Conservation (phyloP, 2,113 vertebrate genomes). For the Erythrolamprus reginae region DNA sequence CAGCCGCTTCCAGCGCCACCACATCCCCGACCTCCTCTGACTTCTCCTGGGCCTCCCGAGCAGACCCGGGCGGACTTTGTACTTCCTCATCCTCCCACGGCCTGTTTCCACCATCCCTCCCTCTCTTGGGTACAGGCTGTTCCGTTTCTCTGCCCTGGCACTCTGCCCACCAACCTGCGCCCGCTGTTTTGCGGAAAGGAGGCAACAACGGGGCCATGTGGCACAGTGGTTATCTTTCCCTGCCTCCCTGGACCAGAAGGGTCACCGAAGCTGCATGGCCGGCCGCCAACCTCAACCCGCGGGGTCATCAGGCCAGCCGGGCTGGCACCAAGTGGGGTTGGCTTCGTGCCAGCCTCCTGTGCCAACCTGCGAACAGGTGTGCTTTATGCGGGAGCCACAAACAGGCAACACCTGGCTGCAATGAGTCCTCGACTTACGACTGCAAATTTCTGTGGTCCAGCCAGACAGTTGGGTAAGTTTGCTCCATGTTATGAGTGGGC, state of each 20-base stretch:
- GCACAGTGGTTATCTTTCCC: background rate
- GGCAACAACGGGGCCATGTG: background rate
- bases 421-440: background rate
- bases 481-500: no score
- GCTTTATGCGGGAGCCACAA: background rate
- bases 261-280: background rate
- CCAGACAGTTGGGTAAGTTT: no score
- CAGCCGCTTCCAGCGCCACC: background rate
- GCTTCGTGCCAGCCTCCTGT: background rate
- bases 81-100: background rate
- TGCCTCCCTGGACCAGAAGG: background rate
- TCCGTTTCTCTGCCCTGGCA: conserved; percentile 16
- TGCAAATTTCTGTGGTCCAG: background rate
- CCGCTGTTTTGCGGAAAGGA: background rate
- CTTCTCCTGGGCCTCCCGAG: background rate
- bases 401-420: background rate
- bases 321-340: background rate
- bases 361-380: background rate
- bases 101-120: background rate
- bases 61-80: no score
- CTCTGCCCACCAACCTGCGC: background rate
- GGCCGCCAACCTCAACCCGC: background rate
- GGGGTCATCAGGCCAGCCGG: background rate
- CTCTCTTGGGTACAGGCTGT: conserved; percentile 17
- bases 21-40: background rate